These are phyloP conservation scores for Onychostruthus taczanowskii DNA, from an alignment of 2,113 vertebrate species.

Conservation along the genomic window DNA sequence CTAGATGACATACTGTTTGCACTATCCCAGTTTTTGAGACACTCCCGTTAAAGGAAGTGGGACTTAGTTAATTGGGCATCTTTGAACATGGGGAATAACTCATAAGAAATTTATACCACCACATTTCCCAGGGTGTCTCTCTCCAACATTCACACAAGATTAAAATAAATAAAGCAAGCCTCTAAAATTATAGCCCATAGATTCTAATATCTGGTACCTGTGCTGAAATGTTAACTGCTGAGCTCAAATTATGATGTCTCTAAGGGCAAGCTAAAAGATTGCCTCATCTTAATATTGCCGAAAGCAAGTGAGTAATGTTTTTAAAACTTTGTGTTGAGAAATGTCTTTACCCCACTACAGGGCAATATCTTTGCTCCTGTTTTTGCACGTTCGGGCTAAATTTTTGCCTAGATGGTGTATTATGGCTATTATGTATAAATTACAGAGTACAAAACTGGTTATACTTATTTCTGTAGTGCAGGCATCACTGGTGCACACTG, in stretches of 20 bases:
- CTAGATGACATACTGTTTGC: neutral
- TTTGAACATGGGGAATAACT: neutral
- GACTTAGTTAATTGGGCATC: neutral
- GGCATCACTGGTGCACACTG: neutral
- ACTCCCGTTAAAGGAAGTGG: neutral
- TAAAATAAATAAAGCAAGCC: constrained; percentile 18
- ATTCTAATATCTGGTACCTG: neutral
- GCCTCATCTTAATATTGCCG: constrained; percentile 43
- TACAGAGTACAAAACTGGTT: constrained; percentile 28
- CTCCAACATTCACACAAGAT: neutral
- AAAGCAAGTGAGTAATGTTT: constrained; percentile 31
- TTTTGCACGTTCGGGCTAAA: constrained; percentile 10
- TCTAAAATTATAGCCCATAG: neutral
- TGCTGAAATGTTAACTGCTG: neutral
- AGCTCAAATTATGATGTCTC: constrained; percentile 12
- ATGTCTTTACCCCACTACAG: neutral
- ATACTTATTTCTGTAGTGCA: constrained; percentile 38
- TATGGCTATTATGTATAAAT: constrained; percentile 39
- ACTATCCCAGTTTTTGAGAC: neutral
- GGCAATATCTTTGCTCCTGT: constrained; percentile 3
- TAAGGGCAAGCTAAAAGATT: constrained; percentile 33
- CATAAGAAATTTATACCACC: neutral
- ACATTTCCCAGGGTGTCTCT: neutral
- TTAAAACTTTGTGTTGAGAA: constrained; percentile 41
- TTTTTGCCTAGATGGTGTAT: neutral